phyloP scores from a whole-genome alignment of 2,888 invertebrate species.

The Microctonus aethiopoides region DNA sequence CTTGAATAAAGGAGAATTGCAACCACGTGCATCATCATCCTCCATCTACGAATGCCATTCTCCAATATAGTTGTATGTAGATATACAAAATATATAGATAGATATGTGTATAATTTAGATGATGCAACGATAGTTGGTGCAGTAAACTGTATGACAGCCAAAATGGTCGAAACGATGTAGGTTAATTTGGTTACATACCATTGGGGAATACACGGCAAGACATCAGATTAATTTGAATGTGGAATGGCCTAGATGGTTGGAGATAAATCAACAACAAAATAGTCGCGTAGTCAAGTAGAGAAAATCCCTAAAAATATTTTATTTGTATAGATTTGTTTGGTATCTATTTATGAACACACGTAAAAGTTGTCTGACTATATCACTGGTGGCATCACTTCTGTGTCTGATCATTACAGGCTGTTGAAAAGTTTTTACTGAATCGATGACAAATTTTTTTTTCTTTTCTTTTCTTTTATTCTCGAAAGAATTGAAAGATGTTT shows the following conservation, averaged over 20 bases:
- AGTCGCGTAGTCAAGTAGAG: not conserved
- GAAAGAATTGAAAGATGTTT: slow-evolving; percentile 10
- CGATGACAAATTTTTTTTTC: not conserved
- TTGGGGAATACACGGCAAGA: slow-evolving; percentile 20
- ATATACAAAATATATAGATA: not conserved
- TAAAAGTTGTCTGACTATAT: not conserved
- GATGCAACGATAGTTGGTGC: slow-evolving; percentile 4
- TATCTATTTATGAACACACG: too few relatives aligned
- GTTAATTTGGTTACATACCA: slow-evolving; percentile 24
- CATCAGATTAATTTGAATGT: slow-evolving; percentile 14
- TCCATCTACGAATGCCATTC: not conserved
- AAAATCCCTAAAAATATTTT: not conserved
- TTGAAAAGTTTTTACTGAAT: not conserved
- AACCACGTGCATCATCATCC: not conserved
- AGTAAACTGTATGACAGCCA: slow-evolving; percentile 24
- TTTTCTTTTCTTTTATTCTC: not conserved
- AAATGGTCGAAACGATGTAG: slow-evolving; percentile 18
- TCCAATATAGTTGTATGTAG: not conserved
- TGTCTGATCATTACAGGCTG: not conserved
- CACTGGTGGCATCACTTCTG: not conserved
- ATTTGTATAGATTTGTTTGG: too few relatives aligned
- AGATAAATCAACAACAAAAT: slow-evolving; percentile 6
- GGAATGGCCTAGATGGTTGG: slow-evolving; percentile 4
- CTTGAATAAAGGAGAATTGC: not conserved
- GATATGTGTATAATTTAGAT: not conserved